Evolutionary conservation across 2,797 vertebrate genomes (phyloP).

Genomic region (Aythya fuligula): DNA sequence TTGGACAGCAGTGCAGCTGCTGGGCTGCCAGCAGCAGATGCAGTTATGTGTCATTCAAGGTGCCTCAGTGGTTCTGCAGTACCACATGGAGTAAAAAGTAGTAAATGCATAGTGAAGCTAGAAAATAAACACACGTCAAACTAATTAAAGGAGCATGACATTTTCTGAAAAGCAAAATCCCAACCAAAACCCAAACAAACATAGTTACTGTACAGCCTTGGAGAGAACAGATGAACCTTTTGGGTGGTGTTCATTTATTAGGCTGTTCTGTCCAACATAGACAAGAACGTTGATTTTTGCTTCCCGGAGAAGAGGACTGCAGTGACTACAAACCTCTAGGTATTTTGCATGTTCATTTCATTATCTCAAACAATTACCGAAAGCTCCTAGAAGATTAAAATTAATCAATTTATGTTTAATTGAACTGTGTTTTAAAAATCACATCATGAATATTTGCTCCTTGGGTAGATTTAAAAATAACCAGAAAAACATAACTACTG

Average conservation of each 20-base stretch:
- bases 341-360: not conserved
- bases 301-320: not conserved
- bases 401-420: conserved; percentile 25
- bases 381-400: conserved; percentile 14
- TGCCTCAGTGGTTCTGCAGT: not conserved
- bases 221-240: not conserved
- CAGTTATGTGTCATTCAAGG: not conserved
- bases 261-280: not conserved
- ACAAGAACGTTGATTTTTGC: not conserved
- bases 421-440: conserved; percentile 4
- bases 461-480: conserved; percentile 16
- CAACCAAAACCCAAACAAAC: not conserved
- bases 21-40: not conserved
- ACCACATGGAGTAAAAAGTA: not conserved
- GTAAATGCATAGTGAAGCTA: not conserved
- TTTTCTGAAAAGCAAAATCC: not conserved
- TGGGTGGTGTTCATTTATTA: not conserved
- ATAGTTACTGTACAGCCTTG: not conserved
- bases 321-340: not conserved
- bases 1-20: not conserved
- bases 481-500: not conserved
- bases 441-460: not conserved
- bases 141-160: not conserved
- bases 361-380: not conserved
- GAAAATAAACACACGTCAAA: not conserved